Conservation (phyloP, 2,888 invertebrate genomes). For the Agrochola lychnidis region DNA sequence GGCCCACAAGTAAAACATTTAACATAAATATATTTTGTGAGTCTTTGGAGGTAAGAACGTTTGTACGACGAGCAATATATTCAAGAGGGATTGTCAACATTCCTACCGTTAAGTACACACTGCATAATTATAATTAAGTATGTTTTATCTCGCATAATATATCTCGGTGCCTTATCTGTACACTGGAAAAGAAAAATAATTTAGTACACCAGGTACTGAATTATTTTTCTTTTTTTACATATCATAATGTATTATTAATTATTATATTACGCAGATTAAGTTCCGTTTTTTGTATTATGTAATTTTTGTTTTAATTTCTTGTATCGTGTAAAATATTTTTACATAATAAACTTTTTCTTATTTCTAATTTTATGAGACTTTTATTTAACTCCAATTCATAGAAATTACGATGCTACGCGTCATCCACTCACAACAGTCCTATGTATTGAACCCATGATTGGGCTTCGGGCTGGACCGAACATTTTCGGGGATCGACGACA, state of each 20-base stretch:
- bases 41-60: slow-evolving; percentile 30
- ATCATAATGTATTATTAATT: slow-evolving; percentile 30
- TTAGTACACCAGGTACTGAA: no score
- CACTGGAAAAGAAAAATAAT: no score
- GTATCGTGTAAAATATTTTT: slow-evolving; percentile 39
- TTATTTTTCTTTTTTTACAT: slow-evolving; percentile 31
- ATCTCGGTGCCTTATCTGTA: slow-evolving; percentile 49
- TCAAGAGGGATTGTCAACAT: slow-evolving; percentile 48
- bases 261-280: neutral
- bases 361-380: slow-evolving; percentile 25
- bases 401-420: neutral
- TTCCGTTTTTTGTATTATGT: slow-evolving; percentile 26
- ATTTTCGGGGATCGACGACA: neutral
- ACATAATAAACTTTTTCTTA: slow-evolving; percentile 52
- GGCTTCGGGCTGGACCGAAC: neutral
- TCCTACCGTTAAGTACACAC: slow-evolving; percentile 61
- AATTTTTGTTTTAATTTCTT: slow-evolving; percentile 26
- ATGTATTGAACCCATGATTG: neutral
- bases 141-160: slow-evolving; percentile 57
- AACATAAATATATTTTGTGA: slow-evolving; percentile 5
- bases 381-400: slow-evolving; percentile 27
- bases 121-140: slow-evolving; percentile 63
- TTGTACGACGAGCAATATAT: slow-evolving; percentile 19
- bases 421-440: neutral
- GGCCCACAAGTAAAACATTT: slow-evolving; percentile 57